Evolutionary conservation across 2,888 invertebrate genomes (phyloP).

Genomic region (Hirtodrosophila duncani): DNA sequence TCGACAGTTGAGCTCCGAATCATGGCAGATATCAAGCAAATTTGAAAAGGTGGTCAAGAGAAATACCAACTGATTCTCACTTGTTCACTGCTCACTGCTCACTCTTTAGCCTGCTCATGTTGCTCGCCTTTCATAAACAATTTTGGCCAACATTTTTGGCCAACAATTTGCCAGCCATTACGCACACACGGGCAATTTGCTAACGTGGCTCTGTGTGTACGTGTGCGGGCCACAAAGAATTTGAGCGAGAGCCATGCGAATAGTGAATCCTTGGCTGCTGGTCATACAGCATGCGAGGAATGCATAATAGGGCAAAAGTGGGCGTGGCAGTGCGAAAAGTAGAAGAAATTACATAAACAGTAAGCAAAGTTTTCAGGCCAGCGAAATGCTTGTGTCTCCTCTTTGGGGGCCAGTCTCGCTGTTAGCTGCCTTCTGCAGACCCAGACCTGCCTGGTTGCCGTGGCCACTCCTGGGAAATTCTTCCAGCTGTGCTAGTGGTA

Average conservation of each 20-base stretch:
- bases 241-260: constrained; percentile 42
- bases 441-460: too few species aligned
- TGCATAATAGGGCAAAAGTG: constrained; percentile 37
- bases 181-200: constrained; percentile 53
- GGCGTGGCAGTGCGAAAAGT: constrained; percentile 42
- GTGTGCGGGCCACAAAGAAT: constrained; percentile 46
- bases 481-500: constrained; percentile 10
- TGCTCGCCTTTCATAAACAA: constrained; percentile 43
- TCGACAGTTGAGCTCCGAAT: too few species aligned
- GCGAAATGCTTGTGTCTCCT: constrained; percentile 48
- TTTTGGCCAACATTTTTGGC: constrained; percentile 33
- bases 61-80: background rate
- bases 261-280: constrained; percentile 31
- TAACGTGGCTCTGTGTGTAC: constrained; percentile 53
- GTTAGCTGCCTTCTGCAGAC: constrained; percentile 49
- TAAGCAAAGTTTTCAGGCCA: constrained; percentile 41
- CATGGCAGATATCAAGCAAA: too few species aligned
- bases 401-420: too few species aligned
- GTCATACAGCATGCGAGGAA: constrained; percentile 49
- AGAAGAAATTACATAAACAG: too few species aligned
- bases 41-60: too few species aligned
- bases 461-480: constrained; percentile 29
- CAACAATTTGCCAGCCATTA: constrained; percentile 41
- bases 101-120: constrained; percentile 18
- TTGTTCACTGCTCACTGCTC: constrained; percentile 8